Percentiles rank a stretch among this genome's conserved stretches.
These are phyloP conservation scores for Tupiocoris notatus DNA, from an alignment of 2,888 invertebrate species.

Conservation along the genomic window DNA sequence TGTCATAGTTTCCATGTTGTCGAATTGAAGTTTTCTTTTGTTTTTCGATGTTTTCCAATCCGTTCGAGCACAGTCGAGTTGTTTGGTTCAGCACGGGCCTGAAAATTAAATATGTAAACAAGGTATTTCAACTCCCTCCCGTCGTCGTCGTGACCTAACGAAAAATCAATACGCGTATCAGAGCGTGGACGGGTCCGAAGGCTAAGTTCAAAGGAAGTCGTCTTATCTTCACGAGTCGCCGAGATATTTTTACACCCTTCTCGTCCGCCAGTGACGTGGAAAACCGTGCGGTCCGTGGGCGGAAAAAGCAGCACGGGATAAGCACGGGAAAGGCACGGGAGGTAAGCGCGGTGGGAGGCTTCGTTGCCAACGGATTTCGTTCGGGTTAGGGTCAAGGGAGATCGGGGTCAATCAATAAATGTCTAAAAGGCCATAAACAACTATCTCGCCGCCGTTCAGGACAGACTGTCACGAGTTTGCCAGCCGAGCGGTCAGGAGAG, in stretches of 20 bases:
- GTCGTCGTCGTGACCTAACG: slow-evolving; percentile 20
- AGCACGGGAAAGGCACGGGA: neutral
- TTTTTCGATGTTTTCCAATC: neutral
- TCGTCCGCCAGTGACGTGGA: neutral
- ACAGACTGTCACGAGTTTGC: neutral
- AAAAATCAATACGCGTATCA: slow-evolving; percentile 40
- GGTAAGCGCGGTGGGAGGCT: neutral
- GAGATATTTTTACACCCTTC: neutral
- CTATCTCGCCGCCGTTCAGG: neutral
- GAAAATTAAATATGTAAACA: slow-evolving; percentile 36
- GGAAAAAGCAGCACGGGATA: neutral
- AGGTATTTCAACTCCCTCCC: slow-evolving; percentile 24
- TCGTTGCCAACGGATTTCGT: neutral
- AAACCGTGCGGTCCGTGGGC: neutral
- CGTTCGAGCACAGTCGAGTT: neutral
- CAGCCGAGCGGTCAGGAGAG: neutral
- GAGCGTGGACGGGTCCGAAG: slow-evolving; percentile 31
- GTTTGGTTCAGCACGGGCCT: neutral
- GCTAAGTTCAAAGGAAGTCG: slow-evolving; percentile 2
- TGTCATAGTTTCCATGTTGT: slow-evolving; percentile 24
- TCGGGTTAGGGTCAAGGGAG: slow-evolving; percentile 39
- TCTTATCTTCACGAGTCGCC: no score
- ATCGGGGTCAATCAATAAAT: slow-evolving; percentile 44
- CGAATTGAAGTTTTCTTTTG: slow-evolving; percentile 11
- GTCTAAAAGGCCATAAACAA: slow-evolving; percentile 41